Base-by-base conservation (phyloP, 2,888 invertebrate genomes). In the Enoplolaimus lenunculus region DNA sequence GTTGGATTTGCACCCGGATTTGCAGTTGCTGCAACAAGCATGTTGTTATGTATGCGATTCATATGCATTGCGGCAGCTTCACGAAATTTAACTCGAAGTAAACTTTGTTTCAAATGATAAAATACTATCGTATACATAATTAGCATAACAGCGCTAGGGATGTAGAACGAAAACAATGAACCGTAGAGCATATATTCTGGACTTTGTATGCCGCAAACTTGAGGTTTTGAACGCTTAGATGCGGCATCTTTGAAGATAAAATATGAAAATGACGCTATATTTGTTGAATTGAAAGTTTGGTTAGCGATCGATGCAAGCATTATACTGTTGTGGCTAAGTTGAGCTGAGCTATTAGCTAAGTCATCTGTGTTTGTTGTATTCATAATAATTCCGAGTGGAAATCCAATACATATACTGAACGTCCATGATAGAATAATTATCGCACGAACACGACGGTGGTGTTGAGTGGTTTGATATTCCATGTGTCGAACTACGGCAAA, bases 91-190 rank as follows among this genome's bases (percentile, higher is more conserved):
- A 80, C 70, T 2, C 78, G 78, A 62, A 77, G 68, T 31, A 80
- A 71, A 3, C 80, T 75, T 69, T 77, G 76, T 60, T 81, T 81
- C 60, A 84, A 77, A 28, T 80, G 75, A 71, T 77, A 77, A 71
- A 79, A 79, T 7, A 80, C 79, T 70, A 77, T 78, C 34, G 81
- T 80, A 76, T 84, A 84, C 64, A 83, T 82, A 71, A 81, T 77
- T n/a, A 82, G 75, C 83, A 84, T 84, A 13, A 83, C 80, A 64
- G 82, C 71, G 74, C 83, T 83, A 0, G 84, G 84, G 30, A 83
- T 76, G 76, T 81, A 84, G 75, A 84, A 84, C 71, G 83, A 80
- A 62, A 82, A 78, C 7, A 78, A 76, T 26, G 81, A 81, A 13
- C 62, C 28, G 71, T 75, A 75, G 16, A 79, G 74, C 79, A 79